Evolutionary conservation across 2,888 invertebrate species (phyloP).

Genomic region (Hanleya hanleyi): DNA sequence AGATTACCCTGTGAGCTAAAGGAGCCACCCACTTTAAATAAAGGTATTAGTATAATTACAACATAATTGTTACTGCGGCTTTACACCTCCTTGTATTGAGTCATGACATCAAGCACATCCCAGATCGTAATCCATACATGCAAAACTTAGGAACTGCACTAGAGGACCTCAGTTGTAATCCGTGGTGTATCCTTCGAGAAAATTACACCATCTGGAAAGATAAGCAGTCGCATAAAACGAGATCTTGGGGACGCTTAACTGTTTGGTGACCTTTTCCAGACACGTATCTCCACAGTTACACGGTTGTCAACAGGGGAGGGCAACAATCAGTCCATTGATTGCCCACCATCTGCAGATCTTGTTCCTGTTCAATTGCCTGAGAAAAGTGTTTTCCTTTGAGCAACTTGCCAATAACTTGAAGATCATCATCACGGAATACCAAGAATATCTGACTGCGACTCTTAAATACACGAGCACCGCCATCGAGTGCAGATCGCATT

Average conservation of each 20-base stretch:
- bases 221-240: not conserved
- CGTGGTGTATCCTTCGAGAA: not conserved
- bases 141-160: not conserved
- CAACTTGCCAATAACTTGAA: not conserved
- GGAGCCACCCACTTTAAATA: no score
- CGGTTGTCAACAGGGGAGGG: not conserved
- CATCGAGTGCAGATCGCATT: not conserved
- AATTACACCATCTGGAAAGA: not conserved
- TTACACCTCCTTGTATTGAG: not conserved
- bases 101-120: not conserved
- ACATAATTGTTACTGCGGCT: not conserved
- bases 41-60: no score
- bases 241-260: not conserved
- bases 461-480: not conserved
- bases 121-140: not conserved
- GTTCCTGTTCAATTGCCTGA: not conserved
- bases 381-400: not conserved
- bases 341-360: not conserved
- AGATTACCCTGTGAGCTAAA: no score
- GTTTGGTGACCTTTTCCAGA: not conserved
- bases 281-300: not conserved
- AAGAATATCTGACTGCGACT: not conserved
- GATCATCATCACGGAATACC: not conserved
- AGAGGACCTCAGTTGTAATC: not conserved
- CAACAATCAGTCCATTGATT: not conserved